phyloP scores from a whole-genome alignment of 2,888 invertebrate species.

The Tridacna gigas region DNA sequence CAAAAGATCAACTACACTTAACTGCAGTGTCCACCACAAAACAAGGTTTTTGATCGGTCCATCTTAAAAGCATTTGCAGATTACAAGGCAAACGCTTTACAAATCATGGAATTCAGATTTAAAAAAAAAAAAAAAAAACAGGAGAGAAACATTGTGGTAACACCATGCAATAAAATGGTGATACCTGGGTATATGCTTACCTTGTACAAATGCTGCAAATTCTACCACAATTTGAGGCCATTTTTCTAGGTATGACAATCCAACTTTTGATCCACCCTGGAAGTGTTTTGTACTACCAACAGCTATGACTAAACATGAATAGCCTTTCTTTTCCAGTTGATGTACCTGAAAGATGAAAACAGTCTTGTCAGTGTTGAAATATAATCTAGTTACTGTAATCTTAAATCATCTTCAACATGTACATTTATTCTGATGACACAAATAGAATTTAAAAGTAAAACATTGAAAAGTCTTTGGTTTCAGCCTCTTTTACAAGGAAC shows the following conservation, averaged over 20 bases:
- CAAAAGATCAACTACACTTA: too few relatives aligned
- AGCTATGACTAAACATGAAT: not conserved
- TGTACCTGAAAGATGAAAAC: not conserved
- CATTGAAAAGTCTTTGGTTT: too few relatives aligned
- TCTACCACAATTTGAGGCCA: not conserved
- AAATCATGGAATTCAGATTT: too few relatives aligned
- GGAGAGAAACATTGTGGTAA: not conserved
- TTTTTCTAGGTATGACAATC: not conserved
- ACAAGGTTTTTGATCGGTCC: too few relatives aligned
- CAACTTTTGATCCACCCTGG: not conserved
- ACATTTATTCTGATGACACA: too few relatives aligned
- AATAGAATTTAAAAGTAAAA: too few relatives aligned
- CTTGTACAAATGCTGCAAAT: not conserved
- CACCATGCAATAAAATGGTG: not conserved
- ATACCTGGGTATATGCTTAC: not conserved
- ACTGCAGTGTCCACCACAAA: too few relatives aligned
- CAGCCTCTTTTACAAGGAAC: too few relatives aligned
- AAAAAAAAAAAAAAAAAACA: not conserved
- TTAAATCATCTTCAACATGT: too few relatives aligned
- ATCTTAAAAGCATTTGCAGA: not conserved
- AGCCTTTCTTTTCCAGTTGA: not conserved
- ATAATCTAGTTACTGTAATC: too few relatives aligned
- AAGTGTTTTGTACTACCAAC: not conserved
- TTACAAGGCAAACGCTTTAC: too few relatives aligned
- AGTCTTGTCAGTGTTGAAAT: too few relatives aligned